Conservation (phyloP, 2,888 invertebrate species). For the Leucozona laternaria region DNA sequence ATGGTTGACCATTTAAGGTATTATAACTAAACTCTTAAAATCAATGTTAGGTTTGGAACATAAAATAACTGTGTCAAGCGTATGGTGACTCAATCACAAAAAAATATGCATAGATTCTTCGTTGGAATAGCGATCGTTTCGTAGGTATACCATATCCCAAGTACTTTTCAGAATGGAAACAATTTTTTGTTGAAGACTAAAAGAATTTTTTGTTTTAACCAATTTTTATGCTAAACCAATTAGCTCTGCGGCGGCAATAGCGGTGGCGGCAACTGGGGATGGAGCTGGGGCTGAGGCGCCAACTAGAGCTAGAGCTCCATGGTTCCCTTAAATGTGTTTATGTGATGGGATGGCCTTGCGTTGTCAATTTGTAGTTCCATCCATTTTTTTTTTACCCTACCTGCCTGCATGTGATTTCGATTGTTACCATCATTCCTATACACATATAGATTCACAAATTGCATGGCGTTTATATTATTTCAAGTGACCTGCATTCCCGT, state of each 20-base stretch:
- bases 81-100: conserved; percentile 18
- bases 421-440: background rate
- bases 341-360: conserved; percentile 29
- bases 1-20: background rate
- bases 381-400: background rate
- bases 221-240: conserved; percentile 64
- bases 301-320: background rate
- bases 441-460: background rate
- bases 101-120: conserved; percentile 3
- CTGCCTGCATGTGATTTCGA: background rate
- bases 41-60: conserved; percentile 26
- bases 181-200: conserved; percentile 20
- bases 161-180: conserved; percentile 15
- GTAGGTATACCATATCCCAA: no score
- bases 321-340: background rate
- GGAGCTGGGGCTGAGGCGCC: background rate
- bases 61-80: conserved; percentile 33
- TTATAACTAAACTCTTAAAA: background rate
- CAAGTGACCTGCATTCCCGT: conserved; percentile 53
- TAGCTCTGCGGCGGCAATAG: conserved; percentile 32
- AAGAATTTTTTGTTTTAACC: conserved; percentile 47
- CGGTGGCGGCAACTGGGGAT: no score
- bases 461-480: conserved; percentile 28
- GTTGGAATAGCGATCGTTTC: background rate
- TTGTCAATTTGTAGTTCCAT: conserved; percentile 32